phyloP scores from a whole-genome alignment of 2,797 vertebrate species.

The Pogoniulus pusillus region DNA sequence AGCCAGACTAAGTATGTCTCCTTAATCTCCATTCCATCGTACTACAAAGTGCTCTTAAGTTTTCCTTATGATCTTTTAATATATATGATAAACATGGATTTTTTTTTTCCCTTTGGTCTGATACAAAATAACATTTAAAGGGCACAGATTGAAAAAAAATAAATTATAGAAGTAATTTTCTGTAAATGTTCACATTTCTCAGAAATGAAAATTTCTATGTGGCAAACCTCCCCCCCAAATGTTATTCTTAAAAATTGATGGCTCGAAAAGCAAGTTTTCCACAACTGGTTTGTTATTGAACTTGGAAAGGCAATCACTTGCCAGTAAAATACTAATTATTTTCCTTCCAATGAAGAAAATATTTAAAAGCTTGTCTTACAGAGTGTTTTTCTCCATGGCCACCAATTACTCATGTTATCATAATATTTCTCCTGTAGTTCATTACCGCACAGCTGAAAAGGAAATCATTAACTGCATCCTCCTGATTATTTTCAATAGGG shows the following conservation, averaged over 20 bases:
- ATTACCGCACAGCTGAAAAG: neutral
- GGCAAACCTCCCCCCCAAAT: neutral
- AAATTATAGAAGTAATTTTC: too few relatives aligned
- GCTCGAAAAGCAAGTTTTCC: neutral
- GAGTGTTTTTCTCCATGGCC: constrained; percentile 1
- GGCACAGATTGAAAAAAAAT: neutral
- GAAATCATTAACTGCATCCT: constrained; percentile 7
- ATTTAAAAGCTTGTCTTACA: neutral
- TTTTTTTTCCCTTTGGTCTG: neutral
- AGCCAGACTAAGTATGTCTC: neutral
- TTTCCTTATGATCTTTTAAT: neutral
- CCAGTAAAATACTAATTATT: neutral
- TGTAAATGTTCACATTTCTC: neutral
- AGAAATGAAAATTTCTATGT: neutral
- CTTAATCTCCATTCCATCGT: neutral
- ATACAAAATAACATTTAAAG: neutral
- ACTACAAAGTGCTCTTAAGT: neutral
- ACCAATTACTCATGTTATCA: neutral
- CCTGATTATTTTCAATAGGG: neutral
- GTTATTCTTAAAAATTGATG: neutral
- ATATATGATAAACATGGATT: too few relatives aligned
- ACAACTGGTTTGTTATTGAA: neutral
- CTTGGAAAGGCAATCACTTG: neutral
- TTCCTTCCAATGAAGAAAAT: neutral
- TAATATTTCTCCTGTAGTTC: neutral